Evolutionary conservation across 1,140 invertebrate species (phyloP).

Genomic region (Drosophila mayri): DNA sequence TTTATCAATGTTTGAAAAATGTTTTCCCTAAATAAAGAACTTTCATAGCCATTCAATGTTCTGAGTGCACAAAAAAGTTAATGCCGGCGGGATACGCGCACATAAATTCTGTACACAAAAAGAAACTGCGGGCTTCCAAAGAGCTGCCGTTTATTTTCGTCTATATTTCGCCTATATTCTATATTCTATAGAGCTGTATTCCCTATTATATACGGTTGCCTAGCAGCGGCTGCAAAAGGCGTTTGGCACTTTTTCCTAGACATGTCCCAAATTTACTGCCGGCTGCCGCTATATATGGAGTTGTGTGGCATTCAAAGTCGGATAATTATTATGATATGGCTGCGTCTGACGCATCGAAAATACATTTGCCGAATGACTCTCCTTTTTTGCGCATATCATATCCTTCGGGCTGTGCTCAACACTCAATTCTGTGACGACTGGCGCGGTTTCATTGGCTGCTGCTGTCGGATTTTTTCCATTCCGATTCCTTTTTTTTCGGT

Average conservation of each 20-base stretch:
- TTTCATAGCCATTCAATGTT: background rate
- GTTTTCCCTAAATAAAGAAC: background rate
- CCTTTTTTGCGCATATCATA: slow-evolving; percentile 22
- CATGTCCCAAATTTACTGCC: slow-evolving; percentile 43
- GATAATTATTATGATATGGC: slow-evolving; percentile 66
- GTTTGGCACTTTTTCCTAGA: slow-evolving; percentile 33
- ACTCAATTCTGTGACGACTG: slow-evolving; percentile 34
- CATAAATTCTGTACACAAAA: slow-evolving; percentile 15
- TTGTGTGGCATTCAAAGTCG: slow-evolving; percentile 15
- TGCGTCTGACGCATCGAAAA: slow-evolving; percentile 62
- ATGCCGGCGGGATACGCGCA: slow-evolving; percentile 10
- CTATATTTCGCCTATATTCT: slow-evolving; percentile 8
- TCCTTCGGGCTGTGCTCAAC: slow-evolving; percentile 34
- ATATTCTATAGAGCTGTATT: slow-evolving; percentile 14
- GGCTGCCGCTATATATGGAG: slow-evolving; percentile 1
- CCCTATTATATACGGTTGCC: slow-evolving; percentile 2
- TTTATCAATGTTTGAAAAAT: background rate
- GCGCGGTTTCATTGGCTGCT: slow-evolving; percentile 45
- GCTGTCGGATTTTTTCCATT: slow-evolving; percentile 12
- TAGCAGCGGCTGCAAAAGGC: slow-evolving; percentile 22
- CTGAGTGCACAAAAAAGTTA: slow-evolving; percentile 18
- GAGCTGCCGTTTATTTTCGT: slow-evolving; percentile 4
- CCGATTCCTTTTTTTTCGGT: background rate
- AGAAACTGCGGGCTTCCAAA: slow-evolving; percentile 24
- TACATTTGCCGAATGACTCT: slow-evolving; percentile 43